Conservation (phyloP, 2,113 vertebrate species). For the Tragelaphus strepsiceros region DNA sequence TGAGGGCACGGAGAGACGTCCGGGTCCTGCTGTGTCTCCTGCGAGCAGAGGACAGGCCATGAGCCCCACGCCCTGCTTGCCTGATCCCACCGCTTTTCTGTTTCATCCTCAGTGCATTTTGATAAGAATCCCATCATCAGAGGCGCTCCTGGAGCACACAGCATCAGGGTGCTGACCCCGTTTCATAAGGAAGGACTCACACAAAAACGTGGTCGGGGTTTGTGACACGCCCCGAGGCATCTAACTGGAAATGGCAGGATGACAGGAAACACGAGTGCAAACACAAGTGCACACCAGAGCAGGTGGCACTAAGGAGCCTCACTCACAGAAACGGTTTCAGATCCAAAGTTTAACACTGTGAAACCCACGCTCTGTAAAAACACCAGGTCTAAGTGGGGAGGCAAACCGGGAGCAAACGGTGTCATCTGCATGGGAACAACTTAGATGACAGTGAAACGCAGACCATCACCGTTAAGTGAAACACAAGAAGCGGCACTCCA, state of each 20-base stretch:
- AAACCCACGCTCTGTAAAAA: not conserved
- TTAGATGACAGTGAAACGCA: no score
- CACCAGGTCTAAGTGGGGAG: fast-evolving
- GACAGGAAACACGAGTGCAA: not conserved
- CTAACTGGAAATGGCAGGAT: not conserved
- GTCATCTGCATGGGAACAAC: not conserved
- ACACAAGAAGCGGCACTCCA: not conserved
- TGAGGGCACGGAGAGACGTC: conserved; percentile 80
- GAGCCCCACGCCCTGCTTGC: conserved; percentile 11
- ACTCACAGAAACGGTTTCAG: not conserved
- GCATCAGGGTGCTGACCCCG: not conserved
- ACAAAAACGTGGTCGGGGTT: not conserved
- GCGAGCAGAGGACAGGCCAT: conserved; percentile 73
- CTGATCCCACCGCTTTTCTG: not conserved
- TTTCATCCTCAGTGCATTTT: not conserved
- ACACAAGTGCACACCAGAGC: not conserved
- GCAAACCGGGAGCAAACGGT: not conserved
- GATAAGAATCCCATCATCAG: not conserved
- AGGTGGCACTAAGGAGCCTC: not conserved
- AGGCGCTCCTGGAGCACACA: not conserved
- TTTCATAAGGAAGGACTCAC: not conserved
- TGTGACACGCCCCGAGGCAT: fast-evolving
- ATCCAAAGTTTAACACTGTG: not conserved
- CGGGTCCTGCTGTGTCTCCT: conserved; percentile 93
- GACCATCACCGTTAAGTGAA: not conserved